Evolutionary conservation across 1,140 invertebrate genomes (phyloP).

Genomic region (Neotoxoptera formosana): DNA sequence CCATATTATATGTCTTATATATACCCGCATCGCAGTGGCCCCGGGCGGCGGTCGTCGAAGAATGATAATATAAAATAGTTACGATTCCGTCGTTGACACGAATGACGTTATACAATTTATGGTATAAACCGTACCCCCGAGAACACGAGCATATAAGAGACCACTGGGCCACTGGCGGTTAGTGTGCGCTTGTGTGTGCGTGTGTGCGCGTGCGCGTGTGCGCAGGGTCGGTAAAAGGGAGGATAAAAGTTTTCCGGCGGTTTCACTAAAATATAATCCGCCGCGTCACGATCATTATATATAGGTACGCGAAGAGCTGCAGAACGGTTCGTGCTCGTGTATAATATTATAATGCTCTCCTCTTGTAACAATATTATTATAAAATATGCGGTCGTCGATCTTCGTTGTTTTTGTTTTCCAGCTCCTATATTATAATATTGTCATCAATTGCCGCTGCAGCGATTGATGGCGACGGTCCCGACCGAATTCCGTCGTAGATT

Average conservation of each 20-base stretch:
- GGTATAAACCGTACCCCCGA: not conserved
- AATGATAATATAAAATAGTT: not conserved
- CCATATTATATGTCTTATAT: too few species aligned
- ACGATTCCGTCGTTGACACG: not conserved
- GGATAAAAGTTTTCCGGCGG: not conserved
- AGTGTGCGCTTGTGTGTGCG: too few species aligned
- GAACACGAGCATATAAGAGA: not conserved
- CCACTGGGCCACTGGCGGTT: not conserved
- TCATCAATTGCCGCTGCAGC: not conserved
- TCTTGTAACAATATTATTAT: too few species aligned
- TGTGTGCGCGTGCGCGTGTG: too few species aligned
- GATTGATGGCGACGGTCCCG: too few species aligned
- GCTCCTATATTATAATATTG: not conserved
- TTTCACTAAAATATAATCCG: not conserved
- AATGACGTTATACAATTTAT: not conserved
- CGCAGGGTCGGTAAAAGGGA: not conserved
- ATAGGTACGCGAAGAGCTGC: too few species aligned
- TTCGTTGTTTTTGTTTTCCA: not conserved
- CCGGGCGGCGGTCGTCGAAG: not conserved
- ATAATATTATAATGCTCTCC: too few species aligned
- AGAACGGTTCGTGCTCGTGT: not conserved
- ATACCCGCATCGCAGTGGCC: not conserved
- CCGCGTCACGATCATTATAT: not conserved
- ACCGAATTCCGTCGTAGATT: too few species aligned
- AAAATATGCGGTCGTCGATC: not conserved